phyloP scores from a whole-genome alignment of 1,140 invertebrate genomes.

The Spodoptera frugiperda region DNA sequence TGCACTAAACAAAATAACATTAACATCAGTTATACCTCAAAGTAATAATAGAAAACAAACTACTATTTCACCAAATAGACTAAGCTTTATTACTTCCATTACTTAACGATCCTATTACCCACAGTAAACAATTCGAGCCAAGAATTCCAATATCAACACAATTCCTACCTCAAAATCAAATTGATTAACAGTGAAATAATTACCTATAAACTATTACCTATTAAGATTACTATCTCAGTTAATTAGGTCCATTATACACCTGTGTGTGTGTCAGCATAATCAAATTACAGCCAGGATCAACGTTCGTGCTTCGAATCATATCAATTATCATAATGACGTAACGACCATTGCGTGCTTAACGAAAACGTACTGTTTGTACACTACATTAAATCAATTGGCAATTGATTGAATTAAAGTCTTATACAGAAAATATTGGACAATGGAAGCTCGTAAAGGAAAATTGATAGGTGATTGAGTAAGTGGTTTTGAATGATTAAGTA shows the following conservation, averaged over 20 bases:
- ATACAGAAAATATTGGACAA: background rate
- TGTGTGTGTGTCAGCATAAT: slow-evolving; percentile 3
- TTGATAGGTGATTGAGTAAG: too few species aligned
- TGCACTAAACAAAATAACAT: too few species aligned
- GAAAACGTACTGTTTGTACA: slow-evolving; percentile 13
- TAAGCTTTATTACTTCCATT: background rate
- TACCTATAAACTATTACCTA: slow-evolving; percentile 12
- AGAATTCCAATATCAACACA: background rate
- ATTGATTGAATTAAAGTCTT: slow-evolving; percentile 3
- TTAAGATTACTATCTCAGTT: slow-evolving; percentile 34
- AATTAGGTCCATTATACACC: slow-evolving; percentile 21
- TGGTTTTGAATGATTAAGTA: too few species aligned
- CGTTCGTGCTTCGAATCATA: slow-evolving; percentile 27
- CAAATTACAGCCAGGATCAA: slow-evolving; percentile 25
- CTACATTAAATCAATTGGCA: background rate
- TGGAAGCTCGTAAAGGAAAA: too few species aligned
- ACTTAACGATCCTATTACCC: background rate
- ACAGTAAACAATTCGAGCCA: background rate
- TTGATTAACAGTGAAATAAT: slow-evolving; percentile 17
- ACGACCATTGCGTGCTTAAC: background rate
- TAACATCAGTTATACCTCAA: too few species aligned
- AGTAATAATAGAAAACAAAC: too few species aligned
- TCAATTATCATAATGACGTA: slow-evolving; percentile 33
- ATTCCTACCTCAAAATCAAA: background rate
- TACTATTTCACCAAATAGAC: background rate